Evolutionary conservation across 2,113 vertebrate species (phyloP).

Genomic region (Petromus typicus): DNA sequence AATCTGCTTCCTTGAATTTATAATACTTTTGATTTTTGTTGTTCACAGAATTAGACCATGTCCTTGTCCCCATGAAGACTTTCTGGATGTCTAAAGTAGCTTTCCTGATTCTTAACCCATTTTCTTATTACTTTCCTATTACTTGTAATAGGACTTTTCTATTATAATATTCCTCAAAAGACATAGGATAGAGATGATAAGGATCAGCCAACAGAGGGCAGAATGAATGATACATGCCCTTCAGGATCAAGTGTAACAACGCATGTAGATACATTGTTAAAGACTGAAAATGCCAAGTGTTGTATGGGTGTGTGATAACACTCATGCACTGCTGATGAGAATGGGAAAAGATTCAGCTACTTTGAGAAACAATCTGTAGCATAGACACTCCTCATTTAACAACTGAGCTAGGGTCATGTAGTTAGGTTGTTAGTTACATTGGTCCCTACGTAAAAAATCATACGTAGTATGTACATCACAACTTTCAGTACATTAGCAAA

Average conservation of each 20-base stretch:
- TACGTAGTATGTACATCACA: not conserved
- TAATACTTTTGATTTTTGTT: not conserved
- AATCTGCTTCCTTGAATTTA: not conserved
- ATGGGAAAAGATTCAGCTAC: not conserved
- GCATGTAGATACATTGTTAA: constrained; percentile 5
- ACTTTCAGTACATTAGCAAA: not conserved
- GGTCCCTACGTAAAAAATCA: not conserved
- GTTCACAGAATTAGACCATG: not conserved
- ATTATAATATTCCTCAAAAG: constrained; percentile 2
- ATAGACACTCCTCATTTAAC: not conserved
- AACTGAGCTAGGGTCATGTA: not conserved
- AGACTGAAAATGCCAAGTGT: not conserved
- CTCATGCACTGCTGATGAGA: not conserved
- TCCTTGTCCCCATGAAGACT: not conserved
- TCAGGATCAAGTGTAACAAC: not conserved
- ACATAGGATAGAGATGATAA: not conserved
- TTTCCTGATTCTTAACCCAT: not conserved
- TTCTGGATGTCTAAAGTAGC: not conserved
- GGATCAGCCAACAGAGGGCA: constrained; percentile 3
- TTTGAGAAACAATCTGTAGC: not conserved
- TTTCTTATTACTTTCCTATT: not conserved
- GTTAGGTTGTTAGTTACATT: not conserved
- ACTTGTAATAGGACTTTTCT: too few species aligned
- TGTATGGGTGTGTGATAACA: not conserved
- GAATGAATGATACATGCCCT: not conserved